Percentiles rank a stretch among this genome's conserved stretches.
Evolutionary conservation across 2,113 vertebrate species (phyloP).

Genomic region (Egretta garzetta): DNA sequence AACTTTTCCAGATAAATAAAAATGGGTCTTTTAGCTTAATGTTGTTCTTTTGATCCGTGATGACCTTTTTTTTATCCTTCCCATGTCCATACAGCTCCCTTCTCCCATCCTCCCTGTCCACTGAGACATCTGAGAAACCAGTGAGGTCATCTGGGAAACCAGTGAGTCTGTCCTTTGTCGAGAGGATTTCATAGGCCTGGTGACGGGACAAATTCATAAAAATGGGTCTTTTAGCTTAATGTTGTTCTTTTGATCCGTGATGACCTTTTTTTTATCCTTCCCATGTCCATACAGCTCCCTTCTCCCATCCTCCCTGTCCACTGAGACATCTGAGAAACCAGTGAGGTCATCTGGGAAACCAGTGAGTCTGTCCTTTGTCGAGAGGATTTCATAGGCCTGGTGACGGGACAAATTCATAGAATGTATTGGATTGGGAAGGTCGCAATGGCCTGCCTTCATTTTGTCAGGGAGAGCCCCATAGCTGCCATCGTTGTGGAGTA

Average conservation of each 20-base stretch:
- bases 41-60: not conserved
- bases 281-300: not conserved
- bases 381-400: not conserved
- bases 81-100: not conserved
- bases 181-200: not conserved
- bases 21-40: not conserved
- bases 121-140: not conserved
- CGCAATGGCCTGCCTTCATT: not conserved
- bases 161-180: not conserved
- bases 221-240: not conserved
- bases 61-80: not conserved
- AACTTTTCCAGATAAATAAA: not conserved
- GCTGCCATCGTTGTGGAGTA: accelerated
- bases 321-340: not conserved
- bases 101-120: not conserved
- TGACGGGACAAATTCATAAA: not conserved
- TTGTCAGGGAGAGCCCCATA: not conserved
- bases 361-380: not conserved
- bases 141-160: not conserved
- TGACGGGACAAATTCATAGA: not conserved
- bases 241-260: not conserved
- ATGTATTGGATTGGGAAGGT: not conserved
- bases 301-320: not conserved
- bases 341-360: not conserved
- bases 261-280: not conserved